Conservation (phyloP, 2,797 vertebrate species). For the Erithacus rubecula region DNA sequence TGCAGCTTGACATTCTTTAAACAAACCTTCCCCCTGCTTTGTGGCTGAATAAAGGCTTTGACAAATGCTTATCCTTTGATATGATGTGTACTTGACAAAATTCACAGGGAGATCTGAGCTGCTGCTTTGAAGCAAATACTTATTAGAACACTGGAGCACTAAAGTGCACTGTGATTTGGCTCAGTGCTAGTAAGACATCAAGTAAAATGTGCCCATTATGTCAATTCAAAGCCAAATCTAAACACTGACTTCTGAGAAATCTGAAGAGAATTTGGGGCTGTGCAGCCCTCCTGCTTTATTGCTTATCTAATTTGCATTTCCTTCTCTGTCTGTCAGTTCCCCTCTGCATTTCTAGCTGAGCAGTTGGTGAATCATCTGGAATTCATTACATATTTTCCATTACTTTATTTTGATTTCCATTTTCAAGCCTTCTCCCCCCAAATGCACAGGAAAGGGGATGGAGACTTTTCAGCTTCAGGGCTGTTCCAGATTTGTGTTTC, state of each 20-base stretch:
- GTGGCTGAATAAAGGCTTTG: constrained; percentile 72
- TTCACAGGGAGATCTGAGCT: constrained; percentile 72
- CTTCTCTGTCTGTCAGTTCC: constrained; percentile 22
- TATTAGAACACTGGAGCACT: constrained; percentile 72
- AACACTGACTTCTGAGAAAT: constrained; percentile 43
- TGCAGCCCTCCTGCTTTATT: constrained; percentile 27
- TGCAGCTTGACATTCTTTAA: constrained; percentile 74
- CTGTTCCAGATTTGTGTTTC: neutral
- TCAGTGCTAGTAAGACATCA: constrained; percentile 35
- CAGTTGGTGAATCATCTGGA: constrained; percentile 5
- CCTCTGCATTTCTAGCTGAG: neutral
- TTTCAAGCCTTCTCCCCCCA: neutral
- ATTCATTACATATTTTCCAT: constrained; percentile 40
- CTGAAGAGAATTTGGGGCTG: constrained; percentile 45
- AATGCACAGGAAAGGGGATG: neutral
- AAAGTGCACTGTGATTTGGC: constrained; percentile 73
- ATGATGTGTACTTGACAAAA: constrained; percentile 76
- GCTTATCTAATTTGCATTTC: constrained; percentile 56
- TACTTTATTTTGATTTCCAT: neutral
- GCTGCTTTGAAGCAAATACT: constrained; percentile 74
- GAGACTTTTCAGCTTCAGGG: fast-evolving
- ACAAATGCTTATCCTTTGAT: constrained; percentile 77
- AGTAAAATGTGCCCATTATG: constrained; percentile 57
- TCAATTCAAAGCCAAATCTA: constrained; percentile 66
- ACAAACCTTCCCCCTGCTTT: constrained; percentile 68